Conservation (phyloP, 2,888 invertebrate species). For the Trichopoda pennipes region DNA sequence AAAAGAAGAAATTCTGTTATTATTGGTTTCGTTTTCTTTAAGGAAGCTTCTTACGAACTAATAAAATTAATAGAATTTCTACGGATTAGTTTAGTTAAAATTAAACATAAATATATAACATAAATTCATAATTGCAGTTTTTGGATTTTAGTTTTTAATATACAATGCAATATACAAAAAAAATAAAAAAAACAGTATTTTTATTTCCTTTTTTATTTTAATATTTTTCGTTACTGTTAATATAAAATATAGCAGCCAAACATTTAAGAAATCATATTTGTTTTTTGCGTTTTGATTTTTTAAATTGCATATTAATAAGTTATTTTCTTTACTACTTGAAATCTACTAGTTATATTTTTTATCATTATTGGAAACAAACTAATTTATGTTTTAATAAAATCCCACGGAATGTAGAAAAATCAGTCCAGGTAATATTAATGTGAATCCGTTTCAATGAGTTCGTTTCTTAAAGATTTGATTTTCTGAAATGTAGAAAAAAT, state of each 20-base stretch:
- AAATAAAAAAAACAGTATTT: slow-evolving; percentile 29
- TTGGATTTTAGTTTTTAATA: slow-evolving; percentile 50
- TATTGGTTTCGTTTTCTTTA: slow-evolving; percentile 48
- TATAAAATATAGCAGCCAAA: slow-evolving; percentile 62
- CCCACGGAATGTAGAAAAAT: not conserved
- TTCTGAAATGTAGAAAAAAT: no score
- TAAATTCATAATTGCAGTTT: slow-evolving; percentile 64
- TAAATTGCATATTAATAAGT: slow-evolving; percentile 53
- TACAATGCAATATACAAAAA: slow-evolving; percentile 62
- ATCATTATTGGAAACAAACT: slow-evolving; percentile 26
- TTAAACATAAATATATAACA: slow-evolving; percentile 61
- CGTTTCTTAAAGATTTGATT: no score
- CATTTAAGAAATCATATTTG: slow-evolving; percentile 27
- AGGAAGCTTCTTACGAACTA: slow-evolving; percentile 57
- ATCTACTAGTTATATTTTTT: slow-evolving; percentile 50
- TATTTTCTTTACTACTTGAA: slow-evolving; percentile 52
- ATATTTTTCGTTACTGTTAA: slow-evolving; percentile 26
- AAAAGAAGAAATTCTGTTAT: slow-evolving; percentile 38
- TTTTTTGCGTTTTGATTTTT: slow-evolving; percentile 41
- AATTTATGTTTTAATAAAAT: slow-evolving; percentile 43
- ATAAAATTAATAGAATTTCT: slow-evolving; percentile 46
- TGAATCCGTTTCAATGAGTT: no score
- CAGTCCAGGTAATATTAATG: not conserved
- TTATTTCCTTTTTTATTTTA: slow-evolving; percentile 26
- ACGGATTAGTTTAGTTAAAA: slow-evolving; percentile 52